A percentile compares a stretch with the other conserved stretches of the same genome.
These are phyloP conservation scores for Chaetogeoica ovagalla DNA, from an alignment of 2,888 invertebrate species.

Conservation along the genomic window DNA sequence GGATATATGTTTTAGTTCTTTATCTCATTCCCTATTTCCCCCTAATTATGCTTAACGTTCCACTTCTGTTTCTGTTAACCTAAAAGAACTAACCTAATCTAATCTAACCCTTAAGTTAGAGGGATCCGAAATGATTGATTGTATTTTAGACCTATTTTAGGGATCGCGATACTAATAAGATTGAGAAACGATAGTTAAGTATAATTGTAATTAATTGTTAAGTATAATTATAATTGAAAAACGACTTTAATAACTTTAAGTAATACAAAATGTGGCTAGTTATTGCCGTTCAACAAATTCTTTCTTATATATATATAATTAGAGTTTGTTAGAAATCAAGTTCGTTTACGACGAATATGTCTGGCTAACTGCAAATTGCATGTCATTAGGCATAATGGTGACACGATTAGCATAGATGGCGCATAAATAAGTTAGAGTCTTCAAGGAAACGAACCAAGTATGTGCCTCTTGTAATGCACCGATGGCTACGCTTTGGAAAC, in stretches of 20 bases:
- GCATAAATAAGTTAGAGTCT: slow-evolving; percentile 96
- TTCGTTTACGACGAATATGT: slow-evolving; percentile 94
- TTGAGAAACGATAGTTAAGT: too few species aligned
- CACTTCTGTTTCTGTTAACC: too few species aligned
- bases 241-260: slow-evolving; percentile 8
- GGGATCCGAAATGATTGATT: too few species aligned
- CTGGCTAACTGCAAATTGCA: slow-evolving; percentile 93
- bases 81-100: too few species aligned
- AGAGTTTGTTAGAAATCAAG: slow-evolving; percentile 65
- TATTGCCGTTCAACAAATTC: neutral
- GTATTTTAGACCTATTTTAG: too few species aligned
- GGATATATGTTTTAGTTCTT: too few species aligned
- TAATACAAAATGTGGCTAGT: slow-evolving; percentile 21
- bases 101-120: too few species aligned
- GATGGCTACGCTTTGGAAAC: slow-evolving; percentile 59
- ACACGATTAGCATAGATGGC: slow-evolving; percentile 97
- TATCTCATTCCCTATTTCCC: too few species aligned
- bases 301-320: slow-evolving; percentile 23
- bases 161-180: too few species aligned
- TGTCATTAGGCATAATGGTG: slow-evolving; percentile 98
- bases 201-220: too few species aligned
- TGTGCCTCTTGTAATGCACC: slow-evolving; percentile 68
- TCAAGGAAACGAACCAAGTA: slow-evolving; percentile 94
- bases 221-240: slow-evolving; percentile 19
- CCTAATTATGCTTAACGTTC: too few species aligned